Evolutionary conservation across 2,797 vertebrate genomes (phyloP).

Genomic region (Silurus lanzhouensis): DNA sequence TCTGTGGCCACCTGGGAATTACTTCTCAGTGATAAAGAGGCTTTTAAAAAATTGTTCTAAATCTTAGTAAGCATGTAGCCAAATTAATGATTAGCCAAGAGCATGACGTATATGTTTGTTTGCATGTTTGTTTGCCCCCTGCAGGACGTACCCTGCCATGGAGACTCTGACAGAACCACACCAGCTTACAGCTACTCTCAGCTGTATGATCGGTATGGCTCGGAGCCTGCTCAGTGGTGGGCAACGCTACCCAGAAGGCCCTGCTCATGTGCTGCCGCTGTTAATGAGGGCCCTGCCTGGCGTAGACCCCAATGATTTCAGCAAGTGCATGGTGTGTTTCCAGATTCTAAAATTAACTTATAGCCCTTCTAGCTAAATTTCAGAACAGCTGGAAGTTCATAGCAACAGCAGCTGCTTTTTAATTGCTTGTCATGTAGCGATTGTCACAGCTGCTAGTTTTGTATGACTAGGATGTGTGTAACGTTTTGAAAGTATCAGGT

Average conservation of each 20-base stretch:
- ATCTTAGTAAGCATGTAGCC: neutral
- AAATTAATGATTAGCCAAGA: neutral
- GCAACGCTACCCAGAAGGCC: slow-evolving; percentile 90
- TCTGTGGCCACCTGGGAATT: slow-evolving; percentile 13
- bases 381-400: slow-evolving; percentile 20
- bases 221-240: slow-evolving; percentile 88
- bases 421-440: neutral
- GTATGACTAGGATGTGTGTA: neutral
- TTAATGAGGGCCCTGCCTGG: slow-evolving; percentile 95
- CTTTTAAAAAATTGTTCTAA: slow-evolving; percentile 13
- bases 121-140: slow-evolving; percentile 38
- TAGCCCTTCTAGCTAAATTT: neutral
- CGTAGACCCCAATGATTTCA: slow-evolving; percentile 97
- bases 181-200: slow-evolving; percentile 94
- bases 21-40: slow-evolving; percentile 16
- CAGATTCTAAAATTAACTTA: slow-evolving; percentile 6
- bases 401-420: neutral
- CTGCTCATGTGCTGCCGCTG: slow-evolving; percentile 89
- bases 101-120: slow-evolving; percentile 22
- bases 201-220: slow-evolving; percentile 95
- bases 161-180: slow-evolving; percentile 97
- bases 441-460: neutral
- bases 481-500: neutral
- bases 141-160: slow-evolving; percentile 91
- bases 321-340: slow-evolving; percentile 94